A percentile compares a stretch with the other conserved stretches of the same genome.
phyloP scores from a whole-genome alignment of 2,888 invertebrate species.

The Encarsia formosa region DNA sequence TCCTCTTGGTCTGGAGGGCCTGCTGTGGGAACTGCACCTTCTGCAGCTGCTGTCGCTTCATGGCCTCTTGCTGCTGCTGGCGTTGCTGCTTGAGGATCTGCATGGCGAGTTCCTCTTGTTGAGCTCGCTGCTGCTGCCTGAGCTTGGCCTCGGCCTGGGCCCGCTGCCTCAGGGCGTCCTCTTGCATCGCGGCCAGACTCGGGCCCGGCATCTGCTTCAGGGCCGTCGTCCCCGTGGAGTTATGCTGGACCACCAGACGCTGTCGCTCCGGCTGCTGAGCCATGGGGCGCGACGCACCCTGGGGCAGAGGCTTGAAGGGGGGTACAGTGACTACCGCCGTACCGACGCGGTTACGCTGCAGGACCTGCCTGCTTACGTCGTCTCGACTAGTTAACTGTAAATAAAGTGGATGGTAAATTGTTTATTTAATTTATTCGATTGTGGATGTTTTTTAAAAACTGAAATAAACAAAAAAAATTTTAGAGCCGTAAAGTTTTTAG shows the following conservation, averaged over 20 bases:
- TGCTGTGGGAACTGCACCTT: slow-evolving; percentile 19
- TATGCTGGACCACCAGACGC: slow-evolving; percentile 45
- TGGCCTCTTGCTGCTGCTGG: slow-evolving; percentile 44
- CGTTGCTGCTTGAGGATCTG: slow-evolving; percentile 45
- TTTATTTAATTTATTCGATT: no score
- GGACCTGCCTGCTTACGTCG: neutral
- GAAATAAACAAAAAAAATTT: no score
- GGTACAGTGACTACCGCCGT: slow-evolving; percentile 58
- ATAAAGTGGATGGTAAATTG: neutral
- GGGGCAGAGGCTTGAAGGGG: slow-evolving; percentile 74
- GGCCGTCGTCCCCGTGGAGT: slow-evolving; percentile 37
- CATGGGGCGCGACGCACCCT: slow-evolving; percentile 53
- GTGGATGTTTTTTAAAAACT: no score
- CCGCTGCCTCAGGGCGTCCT: slow-evolving; percentile 36
- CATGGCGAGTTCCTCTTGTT: slow-evolving; percentile 43
- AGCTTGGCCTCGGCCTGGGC: slow-evolving; percentile 36
- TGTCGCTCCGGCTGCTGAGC: slow-evolving; percentile 64
- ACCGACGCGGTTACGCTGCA: neutral
- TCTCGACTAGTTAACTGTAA: slow-evolving; percentile 3
- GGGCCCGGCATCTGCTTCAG: slow-evolving; percentile 30
- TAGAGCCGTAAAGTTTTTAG: no score
- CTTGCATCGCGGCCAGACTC: slow-evolving; percentile 33
- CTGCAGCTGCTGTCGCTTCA: slow-evolving; percentile 37
- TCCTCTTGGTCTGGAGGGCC: slow-evolving; percentile 38
- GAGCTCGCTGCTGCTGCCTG: slow-evolving; percentile 39